phyloP scores from a whole-genome alignment of 2,113 vertebrate species.

The Passer montanus region DNA sequence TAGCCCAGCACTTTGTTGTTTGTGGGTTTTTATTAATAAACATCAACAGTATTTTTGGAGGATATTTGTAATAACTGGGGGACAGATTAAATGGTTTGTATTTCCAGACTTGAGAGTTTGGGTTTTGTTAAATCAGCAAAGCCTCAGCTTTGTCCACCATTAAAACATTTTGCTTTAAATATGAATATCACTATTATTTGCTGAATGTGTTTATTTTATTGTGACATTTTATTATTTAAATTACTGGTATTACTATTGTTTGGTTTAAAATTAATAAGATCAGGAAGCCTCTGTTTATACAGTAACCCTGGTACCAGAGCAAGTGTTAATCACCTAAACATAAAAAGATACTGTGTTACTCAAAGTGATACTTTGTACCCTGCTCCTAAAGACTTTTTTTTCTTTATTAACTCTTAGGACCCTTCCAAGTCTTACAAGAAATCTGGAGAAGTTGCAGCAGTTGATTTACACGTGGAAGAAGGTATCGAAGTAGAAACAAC shows the following conservation, averaged over 20 bases:
- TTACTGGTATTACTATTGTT: neutral
- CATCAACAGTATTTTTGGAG: neutral
- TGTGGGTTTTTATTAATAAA: neutral
- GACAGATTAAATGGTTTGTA: neutral
- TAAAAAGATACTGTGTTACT: neutral
- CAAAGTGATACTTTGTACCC: neutral
- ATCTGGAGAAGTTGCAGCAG: conserved; percentile 68
- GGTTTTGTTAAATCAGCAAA: neutral
- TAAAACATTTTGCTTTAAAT: neutral
- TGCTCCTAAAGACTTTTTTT: conserved; percentile 56
- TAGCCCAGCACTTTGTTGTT: neutral
- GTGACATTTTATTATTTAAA: neutral
- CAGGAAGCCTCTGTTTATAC: neutral
- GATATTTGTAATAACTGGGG: neutral
- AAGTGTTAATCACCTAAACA: neutral
- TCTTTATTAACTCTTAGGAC: conserved; percentile 69
- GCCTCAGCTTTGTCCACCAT: fast-evolving
- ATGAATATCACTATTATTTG: neutral
- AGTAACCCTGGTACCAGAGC: neutral
- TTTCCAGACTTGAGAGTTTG: neutral
- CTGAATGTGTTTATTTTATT: neutral
- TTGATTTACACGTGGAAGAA: conserved; percentile 73
- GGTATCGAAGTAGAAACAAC: conserved; percentile 71
- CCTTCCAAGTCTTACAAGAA: conserved; percentile 77
- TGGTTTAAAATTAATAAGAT: neutral